Evolutionary conservation across 2,888 invertebrate species (phyloP).

Genomic region (Eulithis testata): DNA sequence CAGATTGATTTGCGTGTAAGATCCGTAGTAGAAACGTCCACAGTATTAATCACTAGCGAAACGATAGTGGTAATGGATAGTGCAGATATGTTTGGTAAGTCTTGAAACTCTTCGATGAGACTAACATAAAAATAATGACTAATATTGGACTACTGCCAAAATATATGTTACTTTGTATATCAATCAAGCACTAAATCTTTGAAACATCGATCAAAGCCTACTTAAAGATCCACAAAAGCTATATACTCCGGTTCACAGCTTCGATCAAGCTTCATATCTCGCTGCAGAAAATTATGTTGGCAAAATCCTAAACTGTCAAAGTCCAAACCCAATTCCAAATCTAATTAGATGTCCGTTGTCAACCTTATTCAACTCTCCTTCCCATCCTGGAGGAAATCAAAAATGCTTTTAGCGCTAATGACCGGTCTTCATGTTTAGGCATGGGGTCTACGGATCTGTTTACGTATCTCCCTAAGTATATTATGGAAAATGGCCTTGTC

Average conservation of each 20-base stretch:
- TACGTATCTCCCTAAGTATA: neutral
- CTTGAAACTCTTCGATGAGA: neutral
- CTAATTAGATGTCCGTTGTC: slow-evolving; percentile 1
- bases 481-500: slow-evolving; percentile 17
- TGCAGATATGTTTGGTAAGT: slow-evolving; percentile 35
- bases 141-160: too few species aligned
- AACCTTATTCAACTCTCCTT: slow-evolving; percentile 33
- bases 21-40: slow-evolving; percentile 35
- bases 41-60: slow-evolving; percentile 51
- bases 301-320: neutral
- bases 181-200: too few species aligned
- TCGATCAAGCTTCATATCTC: too few species aligned
- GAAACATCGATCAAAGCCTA: too few species aligned
- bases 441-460: slow-evolving; percentile 10
- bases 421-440: slow-evolving; percentile 32
- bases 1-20: slow-evolving; percentile 20
- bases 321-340: slow-evolving; percentile 7
- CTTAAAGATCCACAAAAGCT: too few species aligned
- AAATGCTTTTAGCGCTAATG: slow-evolving; percentile 72
- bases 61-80: slow-evolving; percentile 49
- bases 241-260: too few species aligned
- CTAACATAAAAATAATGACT: neutral
- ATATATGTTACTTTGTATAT: too few species aligned
- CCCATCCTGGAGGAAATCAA: slow-evolving; percentile 59
- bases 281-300: neutral